phyloP scores from a whole-genome alignment of 2,888 invertebrate species.

The Bibio marci region DNA sequence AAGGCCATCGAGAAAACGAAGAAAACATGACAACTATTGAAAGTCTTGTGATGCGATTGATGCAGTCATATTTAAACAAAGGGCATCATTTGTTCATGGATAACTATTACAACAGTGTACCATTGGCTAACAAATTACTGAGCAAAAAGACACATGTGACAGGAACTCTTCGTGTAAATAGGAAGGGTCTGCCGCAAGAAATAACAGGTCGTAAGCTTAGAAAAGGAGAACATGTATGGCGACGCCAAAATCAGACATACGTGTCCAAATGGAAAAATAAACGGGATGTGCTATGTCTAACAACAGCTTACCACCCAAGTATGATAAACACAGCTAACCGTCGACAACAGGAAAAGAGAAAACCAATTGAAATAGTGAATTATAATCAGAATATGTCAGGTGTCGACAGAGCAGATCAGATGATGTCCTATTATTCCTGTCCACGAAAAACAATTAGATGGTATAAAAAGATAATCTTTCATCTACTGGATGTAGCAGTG shows the following conservation, averaged over 20 bases:
- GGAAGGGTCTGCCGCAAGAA: conserved; percentile 11
- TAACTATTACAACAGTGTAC: conserved; percentile 13
- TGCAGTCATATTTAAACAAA: conserved; percentile 14
- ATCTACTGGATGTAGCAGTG: conserved; percentile 15
- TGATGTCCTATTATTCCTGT: conserved; percentile 9
- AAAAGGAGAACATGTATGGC: conserved; percentile 11
- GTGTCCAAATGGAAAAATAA: conserved; percentile 13
- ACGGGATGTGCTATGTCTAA: conserved; percentile 6
- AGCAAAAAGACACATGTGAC: conserved; percentile 11
- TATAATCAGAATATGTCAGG: conserved; percentile 15
- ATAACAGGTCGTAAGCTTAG: conserved; percentile 7
- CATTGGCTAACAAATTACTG: conserved; percentile 11
- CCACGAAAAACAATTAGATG: conserved; percentile 17
- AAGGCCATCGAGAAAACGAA: conserved; percentile 12
- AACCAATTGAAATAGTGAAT: conserved; percentile 7
- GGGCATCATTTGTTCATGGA: conserved; percentile 17
- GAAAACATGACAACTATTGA: conserved; percentile 11
- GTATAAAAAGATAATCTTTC: conserved; percentile 19
- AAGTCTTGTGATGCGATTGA: conserved; percentile 13
- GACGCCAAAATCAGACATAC: conserved; percentile 9
- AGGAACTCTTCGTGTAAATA: conserved; percentile 13
- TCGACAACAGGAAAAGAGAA: neutral
- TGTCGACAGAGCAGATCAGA: conserved; percentile 16
- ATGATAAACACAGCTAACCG: conserved; percentile 8
- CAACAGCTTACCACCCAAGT: conserved; percentile 12